phyloP scores from a whole-genome alignment of 2,888 invertebrate species.

The Vanessa cardui region DNA sequence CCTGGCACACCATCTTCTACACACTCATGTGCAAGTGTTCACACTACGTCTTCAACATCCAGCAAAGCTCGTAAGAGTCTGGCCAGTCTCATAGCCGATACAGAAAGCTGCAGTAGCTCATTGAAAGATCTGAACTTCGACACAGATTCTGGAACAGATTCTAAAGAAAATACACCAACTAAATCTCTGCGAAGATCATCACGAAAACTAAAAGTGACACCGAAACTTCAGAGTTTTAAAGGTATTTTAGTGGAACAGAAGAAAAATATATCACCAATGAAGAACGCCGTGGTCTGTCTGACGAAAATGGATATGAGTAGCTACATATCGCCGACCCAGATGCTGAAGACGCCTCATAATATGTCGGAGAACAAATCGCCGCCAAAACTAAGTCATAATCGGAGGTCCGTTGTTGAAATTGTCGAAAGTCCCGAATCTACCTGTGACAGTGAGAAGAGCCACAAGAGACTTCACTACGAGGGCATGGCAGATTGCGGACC shows the following conservation, averaged over 20 bases:
- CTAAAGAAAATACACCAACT: constrained; percentile 76
- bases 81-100: constrained; percentile 74
- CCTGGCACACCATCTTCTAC: constrained; percentile 75
- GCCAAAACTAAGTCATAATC: constrained; percentile 67
- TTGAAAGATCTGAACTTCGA: constrained; percentile 78
- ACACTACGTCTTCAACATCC: constrained; percentile 73
- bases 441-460: constrained; percentile 67
- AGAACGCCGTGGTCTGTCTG: constrained; percentile 59
- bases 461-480: constrained; percentile 69
- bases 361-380: constrained; percentile 65
- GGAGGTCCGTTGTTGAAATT: constrained; percentile 63
- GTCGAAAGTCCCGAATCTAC: constrained; percentile 70
- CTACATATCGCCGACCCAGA: constrained; percentile 67
- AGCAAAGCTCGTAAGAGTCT: constrained; percentile 73
- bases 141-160: constrained; percentile 72
- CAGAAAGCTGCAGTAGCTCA: constrained; percentile 79
- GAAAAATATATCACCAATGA: constrained; percentile 64
- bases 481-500: constrained; percentile 62
- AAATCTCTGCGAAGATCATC: constrained; percentile 59
- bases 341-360: constrained; percentile 74
- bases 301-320: constrained; percentile 68
- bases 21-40: constrained; percentile 70
- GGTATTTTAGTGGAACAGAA: constrained; percentile 69
- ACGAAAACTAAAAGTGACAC: constrained; percentile 60
- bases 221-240: constrained; percentile 69